A percentile compares a stretch with the other conserved stretches of the same genome.
phyloP scores from a whole-genome alignment of 2,888 invertebrate genomes.

The Macroteleia sp. region DNA sequence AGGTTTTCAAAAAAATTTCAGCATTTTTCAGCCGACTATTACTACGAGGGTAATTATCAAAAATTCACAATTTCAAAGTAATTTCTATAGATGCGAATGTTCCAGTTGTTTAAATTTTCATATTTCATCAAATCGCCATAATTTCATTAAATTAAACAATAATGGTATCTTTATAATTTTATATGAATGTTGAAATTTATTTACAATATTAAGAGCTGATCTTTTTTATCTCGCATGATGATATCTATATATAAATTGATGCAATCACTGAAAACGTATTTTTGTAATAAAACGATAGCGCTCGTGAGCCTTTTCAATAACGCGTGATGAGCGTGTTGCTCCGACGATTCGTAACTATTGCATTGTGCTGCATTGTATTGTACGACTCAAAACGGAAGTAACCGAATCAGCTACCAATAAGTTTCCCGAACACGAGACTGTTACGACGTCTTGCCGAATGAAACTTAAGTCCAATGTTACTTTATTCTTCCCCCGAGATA shows the following conservation, averaged over 20 bases:
- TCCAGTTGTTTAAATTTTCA: too few relatives aligned
- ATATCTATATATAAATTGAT: conserved; percentile 10
- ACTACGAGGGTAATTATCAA: too few relatives aligned
- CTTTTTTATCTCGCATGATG: neutral
- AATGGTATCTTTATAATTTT: too few relatives aligned
- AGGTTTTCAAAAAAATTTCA: too few relatives aligned
- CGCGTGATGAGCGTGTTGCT: conserved; percentile 33
- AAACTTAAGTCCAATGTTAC: conserved; percentile 59
- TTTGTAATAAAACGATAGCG: conserved; percentile 23
- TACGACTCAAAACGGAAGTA: conserved; percentile 38
- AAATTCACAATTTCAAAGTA: too few relatives aligned
- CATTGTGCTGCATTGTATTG: conserved; percentile 21
- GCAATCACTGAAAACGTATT: conserved; percentile 5
- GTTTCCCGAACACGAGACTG: conserved; percentile 25
- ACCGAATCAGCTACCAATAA: conserved; percentile 43
- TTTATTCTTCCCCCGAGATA: conserved; percentile 70
- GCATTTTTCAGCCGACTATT: too few relatives aligned
- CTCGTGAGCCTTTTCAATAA: conserved; percentile 30
- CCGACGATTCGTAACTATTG: conserved; percentile 21
- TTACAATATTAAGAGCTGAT: neutral
- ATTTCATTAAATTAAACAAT: too few relatives aligned
- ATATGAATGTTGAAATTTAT: too few relatives aligned
- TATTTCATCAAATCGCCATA: too few relatives aligned
- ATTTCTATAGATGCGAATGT: too few relatives aligned
- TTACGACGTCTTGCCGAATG: conserved; percentile 50